A percentile compares a stretch with the other conserved stretches of the same genome.
These are phyloP conservation scores for Leptopterna dolabrata DNA, from an alignment of 2,888 invertebrate genomes.

Conservation along the genomic window DNA sequence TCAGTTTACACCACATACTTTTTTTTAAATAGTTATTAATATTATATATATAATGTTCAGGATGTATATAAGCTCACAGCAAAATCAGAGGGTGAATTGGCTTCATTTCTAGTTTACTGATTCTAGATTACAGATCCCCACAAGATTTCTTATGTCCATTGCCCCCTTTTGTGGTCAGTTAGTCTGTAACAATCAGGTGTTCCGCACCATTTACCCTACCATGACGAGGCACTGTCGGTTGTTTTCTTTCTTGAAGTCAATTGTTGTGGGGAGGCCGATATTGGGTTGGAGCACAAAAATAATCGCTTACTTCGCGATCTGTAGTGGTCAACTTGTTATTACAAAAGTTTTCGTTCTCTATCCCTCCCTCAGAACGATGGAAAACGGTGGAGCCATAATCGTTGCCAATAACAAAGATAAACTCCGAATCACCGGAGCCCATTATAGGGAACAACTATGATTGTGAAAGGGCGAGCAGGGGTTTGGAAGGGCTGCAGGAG, in stretches of 20 bases:
- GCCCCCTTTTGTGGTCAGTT: background rate
- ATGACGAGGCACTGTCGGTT: background rate
- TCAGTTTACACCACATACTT: too few relatives aligned
- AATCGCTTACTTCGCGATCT: constrained; percentile 28
- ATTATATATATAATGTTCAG: too few relatives aligned
- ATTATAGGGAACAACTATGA: constrained; percentile 41
- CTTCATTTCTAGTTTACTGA: background rate
- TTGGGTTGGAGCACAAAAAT: constrained; percentile 3
- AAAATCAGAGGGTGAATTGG: too few relatives aligned
- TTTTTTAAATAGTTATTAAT: too few relatives aligned
- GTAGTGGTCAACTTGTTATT: constrained; percentile 34
- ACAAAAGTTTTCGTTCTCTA: constrained; percentile 21
- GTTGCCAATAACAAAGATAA: constrained; percentile 45
- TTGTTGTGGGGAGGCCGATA: background rate
- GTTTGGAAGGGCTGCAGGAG: background rate
- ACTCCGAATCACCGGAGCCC: constrained; percentile 37
- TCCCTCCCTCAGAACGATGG: background rate
- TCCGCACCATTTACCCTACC: background rate
- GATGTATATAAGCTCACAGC: too few relatives aligned
- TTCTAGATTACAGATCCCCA: background rate
- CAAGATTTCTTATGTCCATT: background rate
- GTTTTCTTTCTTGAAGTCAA: background rate
- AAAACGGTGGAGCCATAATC: constrained; percentile 21
- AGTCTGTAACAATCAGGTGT: background rate
- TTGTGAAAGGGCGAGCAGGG: constrained; percentile 14